A percentile compares a stretch with the other conserved stretches of the same genome.
Conservation (phyloP, 2,888 invertebrate genomes). For the Hydropsyche betteni region DNA sequence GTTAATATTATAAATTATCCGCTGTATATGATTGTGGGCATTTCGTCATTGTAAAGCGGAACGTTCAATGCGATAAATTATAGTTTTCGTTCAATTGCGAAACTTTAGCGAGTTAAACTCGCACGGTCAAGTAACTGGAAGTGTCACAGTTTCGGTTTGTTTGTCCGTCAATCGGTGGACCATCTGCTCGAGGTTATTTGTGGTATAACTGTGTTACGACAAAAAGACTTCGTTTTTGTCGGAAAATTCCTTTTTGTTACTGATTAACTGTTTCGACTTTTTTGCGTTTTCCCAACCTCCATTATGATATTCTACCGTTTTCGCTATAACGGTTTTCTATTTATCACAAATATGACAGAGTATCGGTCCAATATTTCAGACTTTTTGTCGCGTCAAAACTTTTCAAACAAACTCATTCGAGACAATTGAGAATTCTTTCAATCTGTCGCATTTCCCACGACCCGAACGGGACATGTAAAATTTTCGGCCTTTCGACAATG, state of each 20-base stretch:
- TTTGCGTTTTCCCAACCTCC: slow-evolving; percentile 15
- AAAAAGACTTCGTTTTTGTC: background rate
- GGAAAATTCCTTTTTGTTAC: slow-evolving; percentile 18
- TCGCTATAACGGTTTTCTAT: background rate
- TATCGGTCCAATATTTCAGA: background rate
- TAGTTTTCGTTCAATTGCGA: too few species aligned
- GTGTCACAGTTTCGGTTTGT: too few species aligned
- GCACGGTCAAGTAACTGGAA: too few species aligned
- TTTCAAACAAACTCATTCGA: background rate
- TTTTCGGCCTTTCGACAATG: too few species aligned
- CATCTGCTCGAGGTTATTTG: slow-evolving; percentile 6
- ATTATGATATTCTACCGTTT: slow-evolving; percentile 1
- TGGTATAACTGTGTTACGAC: slow-evolving; percentile 16
- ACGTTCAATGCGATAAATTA: too few species aligned
- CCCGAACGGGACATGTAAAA: background rate
- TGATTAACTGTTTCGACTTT: slow-evolving; percentile 2
- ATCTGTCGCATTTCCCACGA: slow-evolving; percentile 11
- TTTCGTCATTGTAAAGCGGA: too few species aligned
- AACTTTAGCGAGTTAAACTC: too few species aligned
- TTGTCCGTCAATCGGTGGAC: too few species aligned
- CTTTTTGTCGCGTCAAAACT: background rate
- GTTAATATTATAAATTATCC: too few species aligned
- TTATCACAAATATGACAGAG: background rate
- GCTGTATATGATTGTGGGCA: too few species aligned
- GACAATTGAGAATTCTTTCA: too few species aligned